Base-by-base conservation (phyloP, 1,140 invertebrate genomes). In the Drosophila takahashii region DNA sequence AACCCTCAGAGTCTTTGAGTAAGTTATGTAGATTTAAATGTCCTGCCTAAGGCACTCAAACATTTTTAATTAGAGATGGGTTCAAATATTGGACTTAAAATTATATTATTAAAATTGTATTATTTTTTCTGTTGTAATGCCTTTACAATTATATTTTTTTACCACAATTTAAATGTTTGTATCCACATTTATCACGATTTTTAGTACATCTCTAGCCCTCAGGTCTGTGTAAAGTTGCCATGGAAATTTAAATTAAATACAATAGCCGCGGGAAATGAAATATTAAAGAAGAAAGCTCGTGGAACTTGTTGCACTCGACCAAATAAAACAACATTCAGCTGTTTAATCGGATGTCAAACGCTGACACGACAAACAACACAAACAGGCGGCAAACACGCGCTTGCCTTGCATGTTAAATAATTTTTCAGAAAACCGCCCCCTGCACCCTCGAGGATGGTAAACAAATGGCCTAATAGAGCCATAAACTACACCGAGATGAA, bases 381-480 rank as follows among this genome's bases (percentile, higher is more conserved):
- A 60, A 41, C 29, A 52, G n/a, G 26, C 72, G 64, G 16, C 29
- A 60, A 61, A 45, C 48, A 59, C 22, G 34, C 22, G 34, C 29
- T 26, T 4, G 27, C 34, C 29, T 36, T 62, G 16, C 44, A 42
- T 29, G 59, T 54, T 65, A 50, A 65, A 65, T 75, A 13, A 70
- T 69, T 32, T 56, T 47, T 32, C 41, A 16, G 48, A 18, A 22
- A 22, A 22, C 22, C 22, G 9, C 13, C 13, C 15, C n/a, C 32
- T 13, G 11, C 22, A 26, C 11, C 2, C 13, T 22, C 4, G 22
- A 13, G 15, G 13, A 8, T 26, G 61, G 36, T 22, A 56, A 51
- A 66, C 60, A 79, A 76, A 50, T 79, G 64, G 50, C 64, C 44
- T 62, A 76, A 84, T 83, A 79, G 57, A 79, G 65, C 37, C 76